phyloP scores from a whole-genome alignment of 30 jellyfish, hydroid and myxozoan species.

The Catostylus mosaicus region DNA sequence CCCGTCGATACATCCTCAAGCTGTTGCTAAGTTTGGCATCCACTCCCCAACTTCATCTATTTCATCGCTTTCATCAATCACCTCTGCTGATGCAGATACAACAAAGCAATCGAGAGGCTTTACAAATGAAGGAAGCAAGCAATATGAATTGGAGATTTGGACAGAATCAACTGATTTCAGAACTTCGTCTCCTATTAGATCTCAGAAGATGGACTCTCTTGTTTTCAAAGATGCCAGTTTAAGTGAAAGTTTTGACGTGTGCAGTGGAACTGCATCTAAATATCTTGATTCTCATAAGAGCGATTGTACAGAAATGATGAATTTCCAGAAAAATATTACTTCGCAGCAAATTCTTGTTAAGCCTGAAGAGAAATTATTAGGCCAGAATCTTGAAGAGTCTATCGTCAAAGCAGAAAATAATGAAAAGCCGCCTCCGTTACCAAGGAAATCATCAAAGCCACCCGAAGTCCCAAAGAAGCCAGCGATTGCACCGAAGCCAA shows the following conservation, averaged over 20 bases:
- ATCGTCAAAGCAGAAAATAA: background rate
- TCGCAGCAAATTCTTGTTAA: constrained; percentile 34
- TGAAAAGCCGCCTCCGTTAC: constrained; percentile 51
- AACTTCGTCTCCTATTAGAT: constrained; percentile 57
- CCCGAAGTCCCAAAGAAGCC: constrained; percentile 70
- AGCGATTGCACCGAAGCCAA: constrained; percentile 69
- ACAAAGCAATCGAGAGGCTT: background rate
- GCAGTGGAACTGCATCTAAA: constrained; percentile 37
- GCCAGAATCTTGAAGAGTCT: background rate
- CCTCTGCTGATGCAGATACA: constrained; percentile 52
- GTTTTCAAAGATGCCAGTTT: constrained; percentile 21
- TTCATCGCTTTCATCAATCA: constrained; percentile 84
- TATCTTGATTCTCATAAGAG: constrained; percentile 57
- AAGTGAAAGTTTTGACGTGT: constrained; percentile 25
- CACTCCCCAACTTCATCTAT: constrained; percentile 89
- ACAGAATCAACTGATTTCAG: constrained; percentile 71
- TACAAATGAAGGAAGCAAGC: constrained; percentile 19
- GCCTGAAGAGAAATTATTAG: constrained; percentile 11
- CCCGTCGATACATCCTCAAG: background rate
- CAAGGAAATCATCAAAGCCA: constrained; percentile 30
- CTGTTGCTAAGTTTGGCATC: background rate
- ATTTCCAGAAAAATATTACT: constrained; percentile 17
- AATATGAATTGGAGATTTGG: constrained; percentile 71
- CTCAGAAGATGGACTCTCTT: constrained; percentile 33
- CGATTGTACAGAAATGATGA: constrained; percentile 43